These are phyloP conservation scores for Pterocles burchelli DNA, from an alignment of 2,113 vertebrate species.

Conservation along the genomic window DNA sequence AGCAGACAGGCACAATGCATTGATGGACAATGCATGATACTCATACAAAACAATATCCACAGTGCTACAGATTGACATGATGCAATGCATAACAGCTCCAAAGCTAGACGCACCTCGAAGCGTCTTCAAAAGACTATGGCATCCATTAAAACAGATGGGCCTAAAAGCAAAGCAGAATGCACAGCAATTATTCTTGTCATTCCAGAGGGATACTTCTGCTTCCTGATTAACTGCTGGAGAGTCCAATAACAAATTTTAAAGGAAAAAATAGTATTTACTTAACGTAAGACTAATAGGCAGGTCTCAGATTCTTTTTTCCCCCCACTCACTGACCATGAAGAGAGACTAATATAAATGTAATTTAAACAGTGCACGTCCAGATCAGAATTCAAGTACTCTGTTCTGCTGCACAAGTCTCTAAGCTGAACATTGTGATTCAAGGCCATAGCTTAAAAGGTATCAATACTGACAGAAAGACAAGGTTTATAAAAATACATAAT, in stretches of 20 bases:
- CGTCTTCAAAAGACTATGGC: not conserved
- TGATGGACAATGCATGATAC: not conserved
- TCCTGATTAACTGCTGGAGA: not conserved
- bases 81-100: not conserved
- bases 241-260: not conserved
- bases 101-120: conserved; percentile 11
- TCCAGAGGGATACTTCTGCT: not conserved
- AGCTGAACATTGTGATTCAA: conserved; percentile 7
- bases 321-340: not conserved
- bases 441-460: not conserved
- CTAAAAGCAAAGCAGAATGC: conserved; percentile 25
- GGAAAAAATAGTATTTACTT: not conserved
- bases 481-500: conserved; percentile 2
- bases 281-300: not conserved
- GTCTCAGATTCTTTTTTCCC: not conserved
- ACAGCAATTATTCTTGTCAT: not conserved
- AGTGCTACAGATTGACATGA: conserved; percentile 43
- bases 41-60: conserved; percentile 13
- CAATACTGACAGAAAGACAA: not conserved
- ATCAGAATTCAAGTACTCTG: not conserved
- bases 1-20: not conserved
- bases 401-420: not conserved
- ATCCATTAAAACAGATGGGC: not conserved
- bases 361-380: not conserved
- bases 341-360: not conserved